Conservation (phyloP, 1,140 invertebrate species). For the Drosophila teissieri region DNA sequence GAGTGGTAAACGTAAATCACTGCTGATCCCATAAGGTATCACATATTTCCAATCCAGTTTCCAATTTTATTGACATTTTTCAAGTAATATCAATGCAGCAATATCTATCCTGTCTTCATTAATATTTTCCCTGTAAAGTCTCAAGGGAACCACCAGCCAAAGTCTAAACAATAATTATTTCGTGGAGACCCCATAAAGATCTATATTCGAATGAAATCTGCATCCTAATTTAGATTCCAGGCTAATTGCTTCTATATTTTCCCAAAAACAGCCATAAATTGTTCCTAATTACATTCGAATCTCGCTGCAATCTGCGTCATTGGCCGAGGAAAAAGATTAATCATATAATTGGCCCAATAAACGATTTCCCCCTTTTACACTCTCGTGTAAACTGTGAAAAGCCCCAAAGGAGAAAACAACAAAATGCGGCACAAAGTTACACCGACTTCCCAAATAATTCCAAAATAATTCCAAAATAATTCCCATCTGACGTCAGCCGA, state of each 20-base stretch:
- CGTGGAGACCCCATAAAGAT: slow-evolving; percentile 15
- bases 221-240: slow-evolving; percentile 44
- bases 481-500: slow-evolving; percentile 58
- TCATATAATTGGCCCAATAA: slow-evolving; percentile 76
- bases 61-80: no score
- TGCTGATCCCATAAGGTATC: slow-evolving; percentile 1
- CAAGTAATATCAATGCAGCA: no score
- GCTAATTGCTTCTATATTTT: slow-evolving; percentile 51
- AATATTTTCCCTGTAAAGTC: not conserved
- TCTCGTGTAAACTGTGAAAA: slow-evolving; percentile 59
- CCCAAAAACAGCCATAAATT: slow-evolving; percentile 47
- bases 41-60: not conserved
- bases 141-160: not conserved
- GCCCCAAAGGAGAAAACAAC: slow-evolving; percentile 25
- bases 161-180: slow-evolving; percentile 19
- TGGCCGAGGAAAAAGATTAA: slow-evolving; percentile 59
- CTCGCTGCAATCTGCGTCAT: slow-evolving; percentile 65
- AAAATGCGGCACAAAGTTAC: slow-evolving; percentile 10
- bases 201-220: slow-evolving; percentile 28
- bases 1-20: not conserved
- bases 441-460: slow-evolving; percentile 51
- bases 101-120: no score
- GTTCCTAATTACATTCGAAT: slow-evolving; percentile 45
- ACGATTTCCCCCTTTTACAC: slow-evolving; percentile 14
- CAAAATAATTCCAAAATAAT: slow-evolving; percentile 36